phyloP scores from a whole-genome alignment of 2,797 vertebrate species.

The Anas capensis region DNA sequence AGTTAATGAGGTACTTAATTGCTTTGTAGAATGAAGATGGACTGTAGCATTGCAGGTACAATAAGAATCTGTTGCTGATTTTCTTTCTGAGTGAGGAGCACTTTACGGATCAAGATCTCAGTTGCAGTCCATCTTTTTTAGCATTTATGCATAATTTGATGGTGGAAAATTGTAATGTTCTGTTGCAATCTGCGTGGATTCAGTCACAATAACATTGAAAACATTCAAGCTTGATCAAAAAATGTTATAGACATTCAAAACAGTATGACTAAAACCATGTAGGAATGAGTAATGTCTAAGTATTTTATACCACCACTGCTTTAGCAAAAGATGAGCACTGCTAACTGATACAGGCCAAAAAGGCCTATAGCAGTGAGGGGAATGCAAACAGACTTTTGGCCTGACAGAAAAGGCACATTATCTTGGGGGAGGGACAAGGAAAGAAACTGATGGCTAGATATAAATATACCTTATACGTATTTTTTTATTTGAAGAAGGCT shows the following conservation, averaged over 20 bases:
- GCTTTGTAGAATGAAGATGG: slow-evolving; percentile 54
- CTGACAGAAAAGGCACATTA: not conserved
- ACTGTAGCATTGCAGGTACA: slow-evolving; percentile 20
- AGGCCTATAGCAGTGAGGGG: not conserved
- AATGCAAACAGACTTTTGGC: not conserved
- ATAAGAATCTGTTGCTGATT: not conserved
- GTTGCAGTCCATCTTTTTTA: not conserved
- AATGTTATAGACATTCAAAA: not conserved
- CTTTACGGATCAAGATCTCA: slow-evolving; percentile 9
- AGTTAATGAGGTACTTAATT: slow-evolving; percentile 71
- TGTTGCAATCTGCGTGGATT: not conserved
- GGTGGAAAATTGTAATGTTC: not conserved
- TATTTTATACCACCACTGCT: not conserved
- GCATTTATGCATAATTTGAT: not conserved
- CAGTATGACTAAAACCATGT: not conserved
- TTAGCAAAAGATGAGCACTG: not conserved
- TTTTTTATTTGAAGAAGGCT: not conserved
- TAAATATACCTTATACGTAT: not conserved
- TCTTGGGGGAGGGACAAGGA: not conserved
- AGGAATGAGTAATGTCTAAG: not conserved
- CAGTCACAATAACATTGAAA: slow-evolving; percentile 3
- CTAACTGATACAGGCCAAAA: not conserved
- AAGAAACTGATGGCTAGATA: not conserved
- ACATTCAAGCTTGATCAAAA: not conserved
- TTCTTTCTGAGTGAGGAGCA: not conserved